Evolutionary conservation across 2,888 invertebrate species (phyloP).

Genomic region (Andrena minutula): DNA sequence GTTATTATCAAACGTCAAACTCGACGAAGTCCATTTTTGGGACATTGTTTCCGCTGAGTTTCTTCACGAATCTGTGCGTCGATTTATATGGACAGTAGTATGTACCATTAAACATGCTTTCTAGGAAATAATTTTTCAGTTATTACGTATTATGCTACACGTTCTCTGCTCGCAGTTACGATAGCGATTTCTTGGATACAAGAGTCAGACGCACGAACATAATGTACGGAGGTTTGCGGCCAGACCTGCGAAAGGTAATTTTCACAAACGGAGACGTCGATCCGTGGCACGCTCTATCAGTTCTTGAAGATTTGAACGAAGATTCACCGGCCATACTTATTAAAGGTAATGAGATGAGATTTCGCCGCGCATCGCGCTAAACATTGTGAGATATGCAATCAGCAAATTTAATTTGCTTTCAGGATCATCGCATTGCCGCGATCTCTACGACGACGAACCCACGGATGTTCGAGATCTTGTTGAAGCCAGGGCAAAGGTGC

Average conservation of each 20-base stretch:
- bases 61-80: conserved; percentile 85
- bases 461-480: conserved; percentile 65
- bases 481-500: conserved; percentile 68
- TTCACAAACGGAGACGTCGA: conserved; percentile 88
- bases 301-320: conserved; percentile 84
- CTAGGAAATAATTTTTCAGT: neutral
- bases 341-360: conserved; percentile 66
- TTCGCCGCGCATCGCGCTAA: too few relatives aligned
- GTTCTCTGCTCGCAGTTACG: conserved; percentile 70
- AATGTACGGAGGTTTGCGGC: conserved; percentile 85
- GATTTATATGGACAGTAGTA: conserved; percentile 85
- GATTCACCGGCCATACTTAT: conserved; percentile 78
- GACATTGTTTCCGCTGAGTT: conserved; percentile 85
- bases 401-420: neutral
- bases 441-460: conserved; percentile 61
- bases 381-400: neutral
- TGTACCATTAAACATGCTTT: conserved; percentile 40
- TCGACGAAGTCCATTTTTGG: conserved; percentile 88
- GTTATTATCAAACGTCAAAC: conserved; percentile 92
- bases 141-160: too few relatives aligned
- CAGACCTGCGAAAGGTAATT: conserved; percentile 86
- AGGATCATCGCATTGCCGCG: conserved; percentile 78
- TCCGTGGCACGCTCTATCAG: conserved; percentile 87
- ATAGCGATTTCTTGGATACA: conserved; percentile 77
- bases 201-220: conserved; percentile 85